Conservation (phyloP, 1,140 invertebrate genomes). For the Penaeus indicus region DNA sequence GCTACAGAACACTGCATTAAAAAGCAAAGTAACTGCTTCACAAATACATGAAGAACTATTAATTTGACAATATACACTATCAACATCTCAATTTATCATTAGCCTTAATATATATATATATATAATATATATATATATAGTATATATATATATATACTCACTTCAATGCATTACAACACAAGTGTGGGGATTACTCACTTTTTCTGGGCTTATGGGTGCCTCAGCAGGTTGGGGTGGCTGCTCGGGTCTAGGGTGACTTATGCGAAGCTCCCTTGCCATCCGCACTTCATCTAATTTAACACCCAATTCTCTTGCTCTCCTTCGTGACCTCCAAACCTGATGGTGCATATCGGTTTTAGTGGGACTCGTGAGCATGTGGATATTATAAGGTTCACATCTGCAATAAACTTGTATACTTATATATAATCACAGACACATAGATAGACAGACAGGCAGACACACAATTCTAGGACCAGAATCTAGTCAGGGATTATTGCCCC, state of each 20-base stretch:
- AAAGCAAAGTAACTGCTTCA: too few species aligned
- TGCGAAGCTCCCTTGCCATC: constrained; percentile 39
- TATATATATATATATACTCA: constrained; percentile 8
- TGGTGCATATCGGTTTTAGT: background rate
- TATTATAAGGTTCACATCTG: background rate
- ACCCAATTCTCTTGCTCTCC: constrained; percentile 59
- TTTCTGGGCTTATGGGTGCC: background rate
- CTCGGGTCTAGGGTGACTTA: background rate
- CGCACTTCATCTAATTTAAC: constrained; percentile 43
- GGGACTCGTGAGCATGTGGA: background rate
- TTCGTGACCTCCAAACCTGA: constrained; percentile 67
- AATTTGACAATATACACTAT: background rate
- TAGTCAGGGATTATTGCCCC: too few species aligned
- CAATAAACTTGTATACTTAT: background rate
- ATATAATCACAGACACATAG: background rate
- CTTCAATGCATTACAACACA: background rate
- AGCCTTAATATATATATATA: constrained; percentile 9
- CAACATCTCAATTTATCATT: background rate
- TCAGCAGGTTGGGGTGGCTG: background rate
- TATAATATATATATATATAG: constrained; percentile 17
- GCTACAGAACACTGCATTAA: too few species aligned
- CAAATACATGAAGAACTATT: too few species aligned
- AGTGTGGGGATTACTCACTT: background rate
- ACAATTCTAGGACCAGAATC: too few species aligned
- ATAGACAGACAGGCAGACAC: too few species aligned